A percentile compares a stretch with the other conserved stretches of the same genome.
Evolutionary conservation across 2,888 invertebrate genomes (phyloP).

Genomic region (Mayetiola destructor): DNA sequence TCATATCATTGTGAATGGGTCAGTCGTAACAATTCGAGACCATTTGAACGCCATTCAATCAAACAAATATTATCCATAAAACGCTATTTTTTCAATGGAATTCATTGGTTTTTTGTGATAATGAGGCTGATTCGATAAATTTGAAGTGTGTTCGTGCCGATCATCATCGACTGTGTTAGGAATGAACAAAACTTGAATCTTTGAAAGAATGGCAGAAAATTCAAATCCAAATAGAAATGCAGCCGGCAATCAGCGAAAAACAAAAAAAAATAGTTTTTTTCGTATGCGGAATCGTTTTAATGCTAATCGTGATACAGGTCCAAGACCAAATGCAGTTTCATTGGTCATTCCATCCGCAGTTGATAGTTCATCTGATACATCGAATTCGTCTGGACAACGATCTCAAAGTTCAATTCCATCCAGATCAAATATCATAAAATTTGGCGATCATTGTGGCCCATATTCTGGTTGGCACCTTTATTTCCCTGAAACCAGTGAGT

Average conservation of each 20-base stretch:
- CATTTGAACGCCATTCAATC: too few species aligned
- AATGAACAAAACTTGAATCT: too few species aligned
- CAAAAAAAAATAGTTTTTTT: not conserved
- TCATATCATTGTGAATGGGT: too few species aligned
- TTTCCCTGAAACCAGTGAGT: constrained; percentile 57
- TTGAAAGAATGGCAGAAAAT: not conserved
- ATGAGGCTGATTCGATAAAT: too few species aligned
- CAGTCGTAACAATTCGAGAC: too few species aligned
- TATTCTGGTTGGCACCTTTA: constrained; percentile 66
- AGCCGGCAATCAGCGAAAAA: not conserved
- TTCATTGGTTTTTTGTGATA: too few species aligned
- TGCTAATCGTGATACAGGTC: not conserved
- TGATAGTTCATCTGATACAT: not conserved
- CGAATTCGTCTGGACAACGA: not conserved
- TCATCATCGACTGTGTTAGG: too few species aligned
- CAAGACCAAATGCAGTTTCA: not conserved
- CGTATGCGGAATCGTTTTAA: not conserved
- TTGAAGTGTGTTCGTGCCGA: too few species aligned
- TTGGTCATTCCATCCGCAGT: not conserved
- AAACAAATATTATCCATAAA: too few species aligned
- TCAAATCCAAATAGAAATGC: not conserved
- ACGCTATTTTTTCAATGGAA: too few species aligned
- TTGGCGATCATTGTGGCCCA: too few species aligned
- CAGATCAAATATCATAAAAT: constrained; percentile 8
- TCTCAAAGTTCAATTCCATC: not conserved